Base-by-base conservation (phyloP, 2,113 vertebrate species). In the Zosterops lateralis region DNA sequence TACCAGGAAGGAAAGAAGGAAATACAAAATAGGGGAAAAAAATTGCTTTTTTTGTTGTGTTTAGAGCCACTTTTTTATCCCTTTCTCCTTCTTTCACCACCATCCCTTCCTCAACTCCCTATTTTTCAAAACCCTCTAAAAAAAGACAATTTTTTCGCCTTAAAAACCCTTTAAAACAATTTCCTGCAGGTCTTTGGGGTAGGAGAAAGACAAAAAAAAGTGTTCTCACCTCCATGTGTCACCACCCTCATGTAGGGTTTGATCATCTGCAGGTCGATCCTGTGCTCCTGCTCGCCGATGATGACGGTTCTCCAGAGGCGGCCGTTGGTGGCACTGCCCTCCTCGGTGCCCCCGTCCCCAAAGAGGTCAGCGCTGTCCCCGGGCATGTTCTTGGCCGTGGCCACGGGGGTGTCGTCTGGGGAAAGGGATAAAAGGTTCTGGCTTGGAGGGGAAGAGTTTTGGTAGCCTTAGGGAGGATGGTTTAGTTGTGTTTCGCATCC, bases 251-350 rank as follows among this genome's bases (percentile, higher is more conserved):
- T 98, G 96, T 99, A 99, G 2, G 99, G 99, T 73, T 99, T 97
- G 97, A 99, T 99, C 98, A 99, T 98, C 96, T 99, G 99, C 93
- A 99, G 98, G 96, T 99, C 99, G 4, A 99, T 99, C 9, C 99
- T 98, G 87, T 99, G 99, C 70, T 99, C 99, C 95, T 99, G 99
- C 51, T 99, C 99, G 3, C 99, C 99, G 0, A 99, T 99, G 93
- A 99, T 98, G 76, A 99, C 99, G 0, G 99, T 99, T 56, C 99
- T 98, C 99, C 99, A 99, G 77, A 99, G 97, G 7, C 99, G 98
- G 1, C 99, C 98, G 0, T 98, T 99, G 65, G 98, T 97, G 2
- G 97, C 95, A 0, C 98, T 93, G n/a, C 98, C 98, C 0, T 98
- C 98, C 34, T 97, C 98, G 0, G 83, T 50, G 0, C 90, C 83